phyloP scores from a whole-genome alignment of 2,113 vertebrate species.

The Tichodroma muraria region DNA sequence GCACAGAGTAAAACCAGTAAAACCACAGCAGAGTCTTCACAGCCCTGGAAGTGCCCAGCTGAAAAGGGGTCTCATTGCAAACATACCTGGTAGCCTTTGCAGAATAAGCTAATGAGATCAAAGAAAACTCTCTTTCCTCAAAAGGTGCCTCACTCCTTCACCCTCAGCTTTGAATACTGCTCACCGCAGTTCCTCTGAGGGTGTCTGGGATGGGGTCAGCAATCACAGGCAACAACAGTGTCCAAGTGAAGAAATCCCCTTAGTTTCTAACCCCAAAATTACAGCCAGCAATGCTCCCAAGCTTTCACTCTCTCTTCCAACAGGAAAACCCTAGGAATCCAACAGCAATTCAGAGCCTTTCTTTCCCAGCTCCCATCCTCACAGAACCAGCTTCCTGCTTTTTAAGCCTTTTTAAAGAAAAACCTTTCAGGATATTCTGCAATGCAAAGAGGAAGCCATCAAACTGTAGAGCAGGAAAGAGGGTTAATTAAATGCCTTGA shows the following conservation, averaged over 20 bases:
- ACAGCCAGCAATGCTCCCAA: neutral
- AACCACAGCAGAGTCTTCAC: neutral
- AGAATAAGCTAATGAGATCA: neutral
- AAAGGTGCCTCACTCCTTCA: neutral
- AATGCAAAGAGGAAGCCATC: neutral
- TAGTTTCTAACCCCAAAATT: neutral
- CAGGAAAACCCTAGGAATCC: neutral
- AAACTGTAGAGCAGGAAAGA: neutral
- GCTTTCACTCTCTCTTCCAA: neutral
- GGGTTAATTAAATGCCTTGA: rapidly evolving
- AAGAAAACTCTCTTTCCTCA: neutral
- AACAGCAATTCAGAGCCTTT: neutral
- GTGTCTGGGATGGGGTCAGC: neutral
- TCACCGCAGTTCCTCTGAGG: neutral
- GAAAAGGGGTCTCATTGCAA: neutral
- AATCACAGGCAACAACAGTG: neutral
- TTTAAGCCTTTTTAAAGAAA: neutral
- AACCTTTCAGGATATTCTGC: neutral
- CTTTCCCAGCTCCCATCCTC: neutral
- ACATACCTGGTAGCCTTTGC: rapidly evolving
- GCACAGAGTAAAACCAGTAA: neutral
- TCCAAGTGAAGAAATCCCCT: neutral
- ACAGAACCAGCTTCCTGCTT: neutral
- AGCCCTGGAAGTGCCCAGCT: neutral
- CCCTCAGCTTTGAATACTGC: neutral